Conservation (phyloP, 2,113 vertebrate species). For the Rhegmatorhina hoffmannsi region DNA sequence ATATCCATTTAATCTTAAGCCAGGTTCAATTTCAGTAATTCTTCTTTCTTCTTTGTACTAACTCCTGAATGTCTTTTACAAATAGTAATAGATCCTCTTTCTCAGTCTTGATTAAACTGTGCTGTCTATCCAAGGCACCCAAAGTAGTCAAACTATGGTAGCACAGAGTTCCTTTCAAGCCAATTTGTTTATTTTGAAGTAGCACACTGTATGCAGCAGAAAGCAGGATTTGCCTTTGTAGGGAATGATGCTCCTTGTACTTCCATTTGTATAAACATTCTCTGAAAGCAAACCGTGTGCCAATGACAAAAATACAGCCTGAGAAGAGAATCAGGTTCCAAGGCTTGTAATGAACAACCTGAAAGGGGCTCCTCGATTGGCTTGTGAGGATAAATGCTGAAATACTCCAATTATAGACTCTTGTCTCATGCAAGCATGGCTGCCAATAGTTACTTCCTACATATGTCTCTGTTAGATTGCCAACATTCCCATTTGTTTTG, state of each 20-base stretch:
- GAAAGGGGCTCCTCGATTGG: neutral
- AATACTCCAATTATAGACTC: neutral
- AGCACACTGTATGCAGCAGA: neutral
- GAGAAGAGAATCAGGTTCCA: neutral
- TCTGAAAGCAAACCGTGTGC: neutral
- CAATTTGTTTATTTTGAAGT: neutral
- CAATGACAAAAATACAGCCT: neutral
- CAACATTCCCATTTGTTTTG: constrained; percentile 48
- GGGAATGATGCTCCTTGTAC: neutral
- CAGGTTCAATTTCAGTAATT: constrained; percentile 26
- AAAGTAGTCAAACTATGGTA: neutral
- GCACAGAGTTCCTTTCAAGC: neutral
- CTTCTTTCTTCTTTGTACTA: neutral
- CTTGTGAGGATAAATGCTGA: neutral
- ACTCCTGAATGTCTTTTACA: constrained; percentile 23
- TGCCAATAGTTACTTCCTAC: constrained; percentile 44
- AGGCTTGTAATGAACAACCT: neutral
- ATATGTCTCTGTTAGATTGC: neutral
- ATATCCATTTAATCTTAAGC: constrained; percentile 31
- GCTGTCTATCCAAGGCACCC: neutral
- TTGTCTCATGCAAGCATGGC: neutral
- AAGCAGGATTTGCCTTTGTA: neutral
- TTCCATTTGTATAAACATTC: neutral
- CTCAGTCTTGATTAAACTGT: neutral
- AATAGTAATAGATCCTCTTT: constrained; percentile 6